Evolutionary conservation across 2,113 vertebrate species (phyloP).

Genomic region (Colius striatus): DNA sequence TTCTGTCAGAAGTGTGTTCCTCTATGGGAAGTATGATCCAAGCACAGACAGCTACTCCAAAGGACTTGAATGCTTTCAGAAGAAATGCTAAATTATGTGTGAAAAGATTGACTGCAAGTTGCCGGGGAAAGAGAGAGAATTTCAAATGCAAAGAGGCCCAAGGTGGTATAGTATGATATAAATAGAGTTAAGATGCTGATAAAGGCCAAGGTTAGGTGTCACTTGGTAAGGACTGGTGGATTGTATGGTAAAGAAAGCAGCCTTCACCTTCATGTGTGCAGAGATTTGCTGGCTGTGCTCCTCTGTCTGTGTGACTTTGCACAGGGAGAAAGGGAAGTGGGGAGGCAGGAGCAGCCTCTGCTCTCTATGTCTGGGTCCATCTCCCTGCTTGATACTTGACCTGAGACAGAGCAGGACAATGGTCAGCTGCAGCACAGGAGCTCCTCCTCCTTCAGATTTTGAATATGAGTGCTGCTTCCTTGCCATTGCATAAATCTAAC

Average conservation of each 20-base stretch:
- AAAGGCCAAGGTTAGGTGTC: neutral
- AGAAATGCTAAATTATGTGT: neutral
- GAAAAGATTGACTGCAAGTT: neutral
- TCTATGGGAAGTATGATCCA: neutral
- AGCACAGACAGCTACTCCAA: neutral
- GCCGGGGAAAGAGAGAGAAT: neutral
- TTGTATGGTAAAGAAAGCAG: neutral
- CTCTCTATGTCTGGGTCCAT: neutral
- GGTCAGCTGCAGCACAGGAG: neutral
- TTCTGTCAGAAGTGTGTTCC: neutral
- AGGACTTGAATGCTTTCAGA: neutral
- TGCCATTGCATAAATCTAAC: neutral
- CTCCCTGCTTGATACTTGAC: neutral
- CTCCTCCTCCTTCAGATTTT: neutral
- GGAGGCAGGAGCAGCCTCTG: fast-evolving
- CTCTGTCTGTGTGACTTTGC: fast-evolving
- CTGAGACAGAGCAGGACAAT: fast-evolving
- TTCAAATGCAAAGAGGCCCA: neutral
- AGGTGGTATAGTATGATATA: fast-evolving
- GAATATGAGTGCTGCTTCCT: neutral
- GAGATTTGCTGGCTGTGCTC: neutral
- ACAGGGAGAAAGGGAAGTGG: no score
- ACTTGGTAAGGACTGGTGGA: neutral
- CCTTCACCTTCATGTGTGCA: neutral
- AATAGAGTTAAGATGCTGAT: neutral